These are phyloP conservation scores for Theocolax elegans DNA, from an alignment of 1,140 invertebrate species.

Conservation along the genomic window DNA sequence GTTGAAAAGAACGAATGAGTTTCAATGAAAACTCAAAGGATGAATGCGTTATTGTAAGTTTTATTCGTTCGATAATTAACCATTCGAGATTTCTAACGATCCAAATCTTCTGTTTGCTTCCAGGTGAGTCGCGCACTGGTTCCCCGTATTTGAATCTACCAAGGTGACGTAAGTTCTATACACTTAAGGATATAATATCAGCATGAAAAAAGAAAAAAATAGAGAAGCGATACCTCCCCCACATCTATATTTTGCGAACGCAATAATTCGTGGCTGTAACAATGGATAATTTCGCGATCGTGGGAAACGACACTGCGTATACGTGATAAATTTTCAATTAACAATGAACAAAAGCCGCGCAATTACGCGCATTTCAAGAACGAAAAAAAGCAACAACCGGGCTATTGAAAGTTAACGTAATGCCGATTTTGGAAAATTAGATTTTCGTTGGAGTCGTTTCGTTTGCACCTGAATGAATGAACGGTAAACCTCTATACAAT, in stretches of 20 bases:
- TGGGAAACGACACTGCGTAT: conserved; percentile 27
- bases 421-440: too few species aligned
- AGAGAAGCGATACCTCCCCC: too few species aligned
- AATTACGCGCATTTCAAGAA: too few species aligned
- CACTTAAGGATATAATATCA: too few species aligned
- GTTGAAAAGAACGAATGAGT: background rate
- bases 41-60: conserved; percentile 9
- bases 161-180: conserved; percentile 4
- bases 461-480: too few species aligned
- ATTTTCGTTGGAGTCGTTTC: too few species aligned
- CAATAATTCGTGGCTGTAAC: background rate
- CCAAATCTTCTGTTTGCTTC: conserved; percentile 8
- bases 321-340: conserved; percentile 35
- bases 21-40: background rate
- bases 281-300: conserved; percentile 31
- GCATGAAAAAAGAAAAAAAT: too few species aligned
- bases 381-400: too few species aligned
- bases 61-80: conserved; percentile 7
- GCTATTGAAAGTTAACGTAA: too few species aligned
- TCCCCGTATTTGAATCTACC: too few species aligned
- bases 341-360: conserved; percentile 34
- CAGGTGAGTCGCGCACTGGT: conserved; percentile 22
- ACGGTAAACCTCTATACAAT: too few species aligned
- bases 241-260: background rate
- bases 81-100: conserved; percentile 17